Conservation (phyloP, 2,797 vertebrate genomes). For the Enteromius fasciolatus region DNA sequence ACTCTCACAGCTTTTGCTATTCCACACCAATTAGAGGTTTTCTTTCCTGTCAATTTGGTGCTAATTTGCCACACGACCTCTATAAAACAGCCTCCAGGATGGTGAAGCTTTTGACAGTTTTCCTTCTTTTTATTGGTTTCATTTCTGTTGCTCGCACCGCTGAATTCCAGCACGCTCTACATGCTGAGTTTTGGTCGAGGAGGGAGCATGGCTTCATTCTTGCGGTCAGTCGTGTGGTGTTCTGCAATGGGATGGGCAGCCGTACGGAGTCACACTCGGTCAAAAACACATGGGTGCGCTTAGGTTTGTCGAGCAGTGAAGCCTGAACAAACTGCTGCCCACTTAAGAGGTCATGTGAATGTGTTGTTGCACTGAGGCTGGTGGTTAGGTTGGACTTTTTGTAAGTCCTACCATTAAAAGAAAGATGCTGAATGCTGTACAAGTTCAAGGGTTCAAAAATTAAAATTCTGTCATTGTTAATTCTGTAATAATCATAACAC, state of each 20-base stretch:
- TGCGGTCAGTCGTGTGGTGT: conserved; percentile 23
- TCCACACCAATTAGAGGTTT: conserved; percentile 47
- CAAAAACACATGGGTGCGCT: conserved; percentile 20
- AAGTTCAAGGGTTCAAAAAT: not conserved
- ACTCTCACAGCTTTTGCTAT: conserved; percentile 62
- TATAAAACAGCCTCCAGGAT: conserved; percentile 33
- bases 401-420: not conserved
- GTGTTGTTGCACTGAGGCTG: conserved; percentile 13
- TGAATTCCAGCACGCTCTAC: conserved; percentile 27
- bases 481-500: not conserved
- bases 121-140: not conserved
- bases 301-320: conserved; percentile 18
- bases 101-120: conserved; percentile 22
- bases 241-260: conserved; percentile 26
- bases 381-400: not conserved
- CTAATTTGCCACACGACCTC: conserved; percentile 50
- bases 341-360: conserved; percentile 38
- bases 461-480: not conserved
- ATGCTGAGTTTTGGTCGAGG: conserved; percentile 41
- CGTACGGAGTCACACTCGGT: conserved; percentile 23
- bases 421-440: not conserved
- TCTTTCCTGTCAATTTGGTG: conserved; percentile 53
- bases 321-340: conserved; percentile 19
- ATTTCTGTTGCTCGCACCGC: conserved; percentile 12
- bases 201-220: conserved; percentile 43